phyloP scores from a whole-genome alignment of 35 echinoderm and acorn worm genomes.

The Apostichopus japonicus region DNA sequence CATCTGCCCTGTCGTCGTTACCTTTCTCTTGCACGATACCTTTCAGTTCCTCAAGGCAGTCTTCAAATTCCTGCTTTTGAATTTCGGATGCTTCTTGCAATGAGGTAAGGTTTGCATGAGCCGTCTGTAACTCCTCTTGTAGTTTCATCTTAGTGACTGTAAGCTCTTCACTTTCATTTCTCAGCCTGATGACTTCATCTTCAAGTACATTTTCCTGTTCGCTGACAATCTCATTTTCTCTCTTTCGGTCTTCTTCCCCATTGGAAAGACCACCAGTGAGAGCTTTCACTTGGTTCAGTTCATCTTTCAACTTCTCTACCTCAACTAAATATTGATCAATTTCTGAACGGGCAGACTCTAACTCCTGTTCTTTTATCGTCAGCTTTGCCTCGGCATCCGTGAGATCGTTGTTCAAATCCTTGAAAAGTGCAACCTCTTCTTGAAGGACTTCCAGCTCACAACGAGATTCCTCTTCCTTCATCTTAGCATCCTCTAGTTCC shows the following conservation, averaged over 20 bases:
- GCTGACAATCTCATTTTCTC: not conserved
- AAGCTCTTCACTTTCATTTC: not conserved
- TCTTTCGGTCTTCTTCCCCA: not conserved
- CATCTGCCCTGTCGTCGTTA: not conserved
- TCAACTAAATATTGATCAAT: not conserved
- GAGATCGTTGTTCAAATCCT: not conserved
- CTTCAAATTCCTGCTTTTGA: no score
- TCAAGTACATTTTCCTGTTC: not conserved
- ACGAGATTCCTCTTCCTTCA: not conserved
- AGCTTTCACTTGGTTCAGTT: not conserved
- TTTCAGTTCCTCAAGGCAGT: no score
- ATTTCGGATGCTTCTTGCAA: not conserved
- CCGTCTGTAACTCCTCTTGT: not conserved
- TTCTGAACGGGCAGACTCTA: not conserved
- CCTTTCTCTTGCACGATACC: no score
- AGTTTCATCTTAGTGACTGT: not conserved
- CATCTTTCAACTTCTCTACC: not conserved
- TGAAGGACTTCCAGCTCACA: not conserved
- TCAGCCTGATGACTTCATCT: not conserved
- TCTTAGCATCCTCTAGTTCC: not conserved
- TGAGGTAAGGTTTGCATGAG: not conserved
- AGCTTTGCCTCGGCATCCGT: not conserved
- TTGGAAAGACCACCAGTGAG: not conserved
- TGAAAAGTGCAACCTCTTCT: not conserved
- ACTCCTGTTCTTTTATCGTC: not conserved